Evolutionary conservation across 2,797 vertebrate species (phyloP), one percentile per base, ranked within the genome.

Genomic region (Melanotaenia parkinsoni): DNA sequence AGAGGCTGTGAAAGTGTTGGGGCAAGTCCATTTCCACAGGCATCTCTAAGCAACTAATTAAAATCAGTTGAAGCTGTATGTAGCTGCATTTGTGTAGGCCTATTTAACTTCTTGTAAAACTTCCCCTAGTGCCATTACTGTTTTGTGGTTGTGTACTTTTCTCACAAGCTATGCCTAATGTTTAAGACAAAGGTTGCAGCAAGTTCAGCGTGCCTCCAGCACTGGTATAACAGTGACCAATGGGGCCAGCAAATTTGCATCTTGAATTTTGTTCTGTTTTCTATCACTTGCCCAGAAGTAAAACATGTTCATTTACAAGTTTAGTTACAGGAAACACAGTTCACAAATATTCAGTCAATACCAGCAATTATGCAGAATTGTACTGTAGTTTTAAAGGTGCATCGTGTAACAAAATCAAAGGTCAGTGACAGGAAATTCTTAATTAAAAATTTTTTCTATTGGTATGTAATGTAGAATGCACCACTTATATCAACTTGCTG

Each of bases 331-430:
- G 47, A n/a, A 50, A 47, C 45, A 50, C n/a, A 50, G 47, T n/a
- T 50, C 8, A 11, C n/a, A 60, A 38, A 20, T 63, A 76, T 82
- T 77, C 63, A 24, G 67, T 86, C 58, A 76, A 40, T n/a, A 11
- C 1, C 30, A 47, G 26, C 3, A 60, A 62, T 64, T 79, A 58
- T 75, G 59, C 60, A 72, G 64, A 76, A 67, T 51, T n/a, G 70
- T 57, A 67, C 51, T 67, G 57, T 16, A 62, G 37, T 38, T 38
- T 13, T 38, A 38, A 38, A 38, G 37, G 37, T 12, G 12, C 37
- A 12, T 38, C 12, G 12, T 13, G 12, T 12, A 13, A 38, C 2
- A 38, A 38, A 37, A 37, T 12, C 10, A 37, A 37, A 37, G 35
- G 8, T 37, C 8, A 37, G 10, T 12, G 1, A 37, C 33, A 35